Base-by-base conservation (phyloP, 2,113 vertebrate species). In the Micromys minutus region DNA sequence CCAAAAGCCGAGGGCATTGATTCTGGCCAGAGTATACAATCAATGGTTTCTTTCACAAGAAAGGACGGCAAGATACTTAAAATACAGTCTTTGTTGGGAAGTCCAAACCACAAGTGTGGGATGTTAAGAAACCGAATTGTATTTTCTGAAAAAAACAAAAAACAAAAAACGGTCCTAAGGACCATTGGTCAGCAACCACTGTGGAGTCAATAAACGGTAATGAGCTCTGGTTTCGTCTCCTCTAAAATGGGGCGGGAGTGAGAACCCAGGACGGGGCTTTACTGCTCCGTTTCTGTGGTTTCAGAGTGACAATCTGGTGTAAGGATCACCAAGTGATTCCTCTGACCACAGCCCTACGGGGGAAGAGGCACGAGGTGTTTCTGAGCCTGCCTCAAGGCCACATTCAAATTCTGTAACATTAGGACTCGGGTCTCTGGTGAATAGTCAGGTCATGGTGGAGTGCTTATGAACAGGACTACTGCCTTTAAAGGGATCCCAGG, bases 21-120 rank as follows among this genome's bases (percentile, higher is more conserved):
- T 92, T 89, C 88, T 94, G 88, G 84, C 52, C 47, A 17, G 39
- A 89, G 42, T 17, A n/a, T n/a, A 15, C 55, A 87, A 86, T 67
- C 69, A 94, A 85, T 39, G 36, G 80, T 57, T 85, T 96, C 75
- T 94, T 93, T 93, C 71, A 75, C 52, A 34, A 87, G 63, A 79
- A 63, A 88, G 94, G 55, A 91, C 81, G 85, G 84, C 76, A 77
- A 22, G 4, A 2, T 55, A 47, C 90, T 93, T 94, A 80, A 96
- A 77, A 79, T n/a, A 88, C 50, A 71, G 55, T 63, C 26, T 87
- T 34, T n/a, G 26, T 50, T 50, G 45, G 91, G 69, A 22, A 57
- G 55, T 93, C 65, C 83, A 94, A 90, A 92, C 75, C 94, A 75
- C n/a, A 83, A 47, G 39, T 16, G 29, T 50, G 16, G 36, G 31